phyloP scores from a whole-genome alignment of 2,888 invertebrate genomes.

The Oscheius sp. region DNA sequence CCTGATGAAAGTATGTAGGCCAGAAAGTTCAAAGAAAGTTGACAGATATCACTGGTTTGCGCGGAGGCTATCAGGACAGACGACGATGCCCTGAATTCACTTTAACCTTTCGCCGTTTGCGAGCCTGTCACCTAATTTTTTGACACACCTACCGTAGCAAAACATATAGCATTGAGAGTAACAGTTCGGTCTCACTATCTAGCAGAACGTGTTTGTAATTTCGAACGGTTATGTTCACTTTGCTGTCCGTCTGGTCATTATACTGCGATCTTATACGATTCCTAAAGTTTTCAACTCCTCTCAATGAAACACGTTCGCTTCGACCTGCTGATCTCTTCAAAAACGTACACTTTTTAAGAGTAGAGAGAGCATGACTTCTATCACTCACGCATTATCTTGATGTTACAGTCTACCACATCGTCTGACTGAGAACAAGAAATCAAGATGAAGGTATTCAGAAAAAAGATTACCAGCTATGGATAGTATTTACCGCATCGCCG shows the following conservation, averaged over 20 bases:
- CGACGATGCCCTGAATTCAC: slow-evolving; percentile 22
- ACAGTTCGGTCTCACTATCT: background rate
- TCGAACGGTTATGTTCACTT: slow-evolving; percentile 17
- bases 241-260: too few species aligned
- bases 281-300: too few species aligned
- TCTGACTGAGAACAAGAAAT: background rate
- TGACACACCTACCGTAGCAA: background rate
- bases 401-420: slow-evolving; percentile 12
- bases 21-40: slow-evolving; percentile 25
- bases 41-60: slow-evolving; percentile 2
- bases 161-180: background rate
- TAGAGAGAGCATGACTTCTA: too few species aligned
- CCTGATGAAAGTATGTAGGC: slow-evolving; percentile 4
- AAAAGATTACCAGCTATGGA: slow-evolving; percentile 21
- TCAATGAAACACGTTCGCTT: too few species aligned
- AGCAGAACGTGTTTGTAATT: slow-evolving; percentile 17
- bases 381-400: slow-evolving; percentile 11
- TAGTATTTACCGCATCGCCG: slow-evolving; percentile 27
- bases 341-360: too few species aligned
- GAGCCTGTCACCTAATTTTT: background rate
- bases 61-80: slow-evolving; percentile 2
- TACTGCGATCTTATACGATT: too few species aligned
- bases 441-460: background rate
- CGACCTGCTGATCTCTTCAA: too few species aligned
- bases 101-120: slow-evolving; percentile 11